These are phyloP conservation scores for Beroe ovata DNA, from an alignment of 37 sponge, comb jelly and placozoan species.

Conservation along the genomic window DNA sequence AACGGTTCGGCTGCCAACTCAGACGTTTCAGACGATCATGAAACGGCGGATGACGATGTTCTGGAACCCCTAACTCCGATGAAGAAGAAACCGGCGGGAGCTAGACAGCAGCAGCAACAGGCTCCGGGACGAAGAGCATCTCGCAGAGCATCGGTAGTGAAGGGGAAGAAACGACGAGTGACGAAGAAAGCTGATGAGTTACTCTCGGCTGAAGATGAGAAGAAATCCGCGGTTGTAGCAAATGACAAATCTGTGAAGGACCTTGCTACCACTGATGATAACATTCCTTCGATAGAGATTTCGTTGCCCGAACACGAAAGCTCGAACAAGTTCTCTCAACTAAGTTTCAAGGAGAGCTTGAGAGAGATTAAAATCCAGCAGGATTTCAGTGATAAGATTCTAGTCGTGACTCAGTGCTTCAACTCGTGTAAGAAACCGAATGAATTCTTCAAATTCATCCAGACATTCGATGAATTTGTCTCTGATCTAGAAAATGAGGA, in stretches of 20 bases:
- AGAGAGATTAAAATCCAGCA: background rate
- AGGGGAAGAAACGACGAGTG: background rate
- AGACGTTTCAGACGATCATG: background rate
- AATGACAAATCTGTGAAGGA: background rate
- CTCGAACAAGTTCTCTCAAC: background rate
- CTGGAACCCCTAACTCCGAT: background rate
- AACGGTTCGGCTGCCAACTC: background rate
- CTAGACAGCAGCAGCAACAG: too few species aligned
- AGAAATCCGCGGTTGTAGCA: background rate
- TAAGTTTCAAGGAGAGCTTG: background rate
- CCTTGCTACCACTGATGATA: background rate
- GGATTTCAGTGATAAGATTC: background rate
- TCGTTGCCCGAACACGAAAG: background rate
- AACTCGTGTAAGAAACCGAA: background rate
- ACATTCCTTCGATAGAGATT: background rate
- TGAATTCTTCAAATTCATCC: conserved; percentile 3
- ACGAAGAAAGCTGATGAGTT: background rate
- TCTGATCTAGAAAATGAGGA: background rate
- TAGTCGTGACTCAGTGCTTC: background rate
- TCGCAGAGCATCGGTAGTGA: background rate
- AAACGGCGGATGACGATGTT: background rate
- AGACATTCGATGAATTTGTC: conserved; percentile 4
- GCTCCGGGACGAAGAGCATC: background rate
- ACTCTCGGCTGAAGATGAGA: background rate
- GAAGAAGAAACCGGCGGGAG: background rate